A percentile compares a stretch with the other conserved stretches of the same genome.
Conservation (phyloP, 2,113 vertebrate species). For the Carettochelys insculpta region DNA sequence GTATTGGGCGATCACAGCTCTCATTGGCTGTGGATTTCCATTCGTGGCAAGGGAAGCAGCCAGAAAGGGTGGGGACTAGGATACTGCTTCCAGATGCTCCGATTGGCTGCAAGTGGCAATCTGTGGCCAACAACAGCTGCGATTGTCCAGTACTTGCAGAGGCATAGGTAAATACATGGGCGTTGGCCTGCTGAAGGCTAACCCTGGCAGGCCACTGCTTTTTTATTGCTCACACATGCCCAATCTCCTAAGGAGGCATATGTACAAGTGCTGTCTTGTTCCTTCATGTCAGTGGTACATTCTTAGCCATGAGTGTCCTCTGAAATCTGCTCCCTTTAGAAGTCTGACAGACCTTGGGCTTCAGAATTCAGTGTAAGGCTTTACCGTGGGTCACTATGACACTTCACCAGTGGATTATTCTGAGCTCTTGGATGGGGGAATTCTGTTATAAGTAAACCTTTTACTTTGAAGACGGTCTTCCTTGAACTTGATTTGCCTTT, state of each 20-base stretch:
- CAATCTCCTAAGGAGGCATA: neutral
- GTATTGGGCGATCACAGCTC: too few species aligned
- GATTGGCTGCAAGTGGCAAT: too few species aligned
- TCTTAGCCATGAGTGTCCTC: neutral
- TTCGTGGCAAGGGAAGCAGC: too few species aligned
- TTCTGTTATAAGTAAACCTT: neutral
- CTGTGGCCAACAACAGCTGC: too few species aligned
- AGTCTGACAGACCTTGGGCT: neutral
- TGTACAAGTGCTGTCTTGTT: fast-evolving
- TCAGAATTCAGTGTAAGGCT: neutral
- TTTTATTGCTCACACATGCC: too few species aligned
- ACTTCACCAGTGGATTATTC: neutral
- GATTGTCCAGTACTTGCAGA: too few species aligned
- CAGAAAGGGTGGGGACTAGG: too few species aligned
- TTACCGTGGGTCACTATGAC: neutral
- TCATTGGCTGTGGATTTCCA: too few species aligned
- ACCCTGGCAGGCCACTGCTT: too few species aligned
- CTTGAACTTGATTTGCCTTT: neutral
- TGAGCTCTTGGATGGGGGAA: neutral
- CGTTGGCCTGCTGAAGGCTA: too few species aligned
- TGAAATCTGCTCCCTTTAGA: neutral
- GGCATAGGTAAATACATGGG: too few species aligned
- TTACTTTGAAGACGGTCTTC: neutral
- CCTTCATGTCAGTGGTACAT: neutral
- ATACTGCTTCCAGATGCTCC: too few species aligned